phyloP scores from a whole-genome alignment of 2,113 vertebrate species.

The Nipponia nippon region DNA sequence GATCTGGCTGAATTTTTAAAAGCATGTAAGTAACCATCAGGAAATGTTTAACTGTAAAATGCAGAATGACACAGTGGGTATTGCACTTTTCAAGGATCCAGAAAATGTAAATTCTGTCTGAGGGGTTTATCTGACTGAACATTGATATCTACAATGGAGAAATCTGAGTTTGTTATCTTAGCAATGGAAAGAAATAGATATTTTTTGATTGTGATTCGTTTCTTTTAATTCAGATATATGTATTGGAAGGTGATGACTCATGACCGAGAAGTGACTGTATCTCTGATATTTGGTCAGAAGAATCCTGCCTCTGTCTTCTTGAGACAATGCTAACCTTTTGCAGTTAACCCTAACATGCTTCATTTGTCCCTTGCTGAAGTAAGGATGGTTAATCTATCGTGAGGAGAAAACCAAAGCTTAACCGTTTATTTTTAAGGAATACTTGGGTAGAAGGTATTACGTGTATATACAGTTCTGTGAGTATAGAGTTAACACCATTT shows the following conservation, averaged over 20 bases:
- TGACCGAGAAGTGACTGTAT: not conserved
- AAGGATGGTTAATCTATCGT: not conserved
- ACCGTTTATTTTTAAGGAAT: not conserved
- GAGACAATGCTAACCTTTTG: not conserved
- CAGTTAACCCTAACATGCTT: not conserved
- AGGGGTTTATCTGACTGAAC: not conserved
- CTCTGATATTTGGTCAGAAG: not conserved
- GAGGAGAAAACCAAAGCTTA: not conserved
- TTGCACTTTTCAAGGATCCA: not conserved
- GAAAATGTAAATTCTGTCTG: not conserved
- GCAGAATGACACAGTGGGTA: not conserved
- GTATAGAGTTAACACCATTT: not conserved
- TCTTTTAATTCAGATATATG: not conserved
- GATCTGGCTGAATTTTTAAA: not conserved
- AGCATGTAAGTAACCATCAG: not conserved
- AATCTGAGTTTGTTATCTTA: not conserved
- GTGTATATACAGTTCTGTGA: not conserved
- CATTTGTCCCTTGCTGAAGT: not conserved
- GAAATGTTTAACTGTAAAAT: not conserved
- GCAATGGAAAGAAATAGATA: not conserved
- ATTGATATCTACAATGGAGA: not conserved
- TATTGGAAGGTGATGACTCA: not conserved
- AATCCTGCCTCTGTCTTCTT: not conserved
- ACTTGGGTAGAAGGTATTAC: not conserved
- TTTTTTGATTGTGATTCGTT: not conserved